Base-by-base conservation (phyloP, 2,888 invertebrate genomes). In the Eupeodes latifasciatus region DNA sequence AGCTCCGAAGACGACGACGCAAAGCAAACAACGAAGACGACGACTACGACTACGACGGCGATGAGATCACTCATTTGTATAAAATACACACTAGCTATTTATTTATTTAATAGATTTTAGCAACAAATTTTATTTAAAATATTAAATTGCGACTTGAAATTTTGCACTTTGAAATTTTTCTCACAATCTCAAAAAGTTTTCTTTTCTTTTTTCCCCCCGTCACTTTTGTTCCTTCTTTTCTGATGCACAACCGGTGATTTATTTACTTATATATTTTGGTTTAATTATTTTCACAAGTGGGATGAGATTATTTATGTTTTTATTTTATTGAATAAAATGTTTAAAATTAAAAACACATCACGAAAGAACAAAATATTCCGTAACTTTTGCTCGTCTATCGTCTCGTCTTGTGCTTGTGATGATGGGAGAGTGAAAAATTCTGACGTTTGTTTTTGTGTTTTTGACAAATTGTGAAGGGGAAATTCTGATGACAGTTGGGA, bases 91-190 rank as follows among this genome's bases (percentile, higher is more conserved):
- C 51, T 36, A 9, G 5, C 40, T 7, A 14, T 27, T 19, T 81
- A 51, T 49, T 76, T 47, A 53, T 71, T 64, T 79, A 61, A 59
- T 66, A 27, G 11, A 67, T 66, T 10, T 49, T 11, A 53, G 12
- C 7, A 79, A 19, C 19, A 19, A 53, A 27, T 47, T n/a, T 57
- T 72, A 61, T 57, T 74, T 71, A 71, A 19, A 19, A 9, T 34
- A 19, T 14, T 57, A 27, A 81, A 87, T 83, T 87, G 80, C 86
- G 86, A 87, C 83, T 87, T 72, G 53, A 44, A 76, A 72, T 87
- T 76, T 67, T 49, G 44, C 67, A n/a, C 36, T 27, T 27, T 27
- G 27, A 27, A 27, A 27, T 27, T 27, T 27, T 27, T 40, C 16
- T 57, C n/a, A 36, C 14, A 53, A 49, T 34, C 4, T 40, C 11